A percentile compares a stretch with the other conserved stretches of the same genome.
These are phyloP conservation scores for Hephaestus fuliginosus DNA, from an alignment of 2,797 vertebrate genomes.

Conservation along the genomic window DNA sequence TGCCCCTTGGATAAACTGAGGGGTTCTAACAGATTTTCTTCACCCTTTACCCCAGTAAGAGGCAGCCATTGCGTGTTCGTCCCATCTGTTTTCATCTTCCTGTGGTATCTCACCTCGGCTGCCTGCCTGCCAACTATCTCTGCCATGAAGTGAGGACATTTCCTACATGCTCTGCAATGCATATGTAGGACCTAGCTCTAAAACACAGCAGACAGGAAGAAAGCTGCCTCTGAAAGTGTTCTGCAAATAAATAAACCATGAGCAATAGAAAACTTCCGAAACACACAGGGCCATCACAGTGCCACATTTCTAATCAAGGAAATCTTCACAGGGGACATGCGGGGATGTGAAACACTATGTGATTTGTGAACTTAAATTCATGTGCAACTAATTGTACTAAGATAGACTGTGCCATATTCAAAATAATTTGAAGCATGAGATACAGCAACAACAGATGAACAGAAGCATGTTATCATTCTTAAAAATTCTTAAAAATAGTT, in stretches of 20 bases:
- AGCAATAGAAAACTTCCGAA: neutral
- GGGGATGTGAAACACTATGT: neutral
- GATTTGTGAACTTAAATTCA: neutral
- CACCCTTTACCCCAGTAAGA: constrained; percentile 32
- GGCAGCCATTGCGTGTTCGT: constrained; percentile 25
- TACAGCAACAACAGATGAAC: neutral
- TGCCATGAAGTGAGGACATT: constrained; percentile 43
- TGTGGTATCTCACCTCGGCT: constrained; percentile 49
- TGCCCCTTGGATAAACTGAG: neutral
- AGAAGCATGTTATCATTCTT: neutral
- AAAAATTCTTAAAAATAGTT: too few species aligned
- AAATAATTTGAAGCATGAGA: neutral
- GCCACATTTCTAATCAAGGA: neutral
- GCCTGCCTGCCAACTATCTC: constrained; percentile 48
- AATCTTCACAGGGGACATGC: neutral
- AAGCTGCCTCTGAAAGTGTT: constrained; percentile 8
- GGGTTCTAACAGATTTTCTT: constrained; percentile 3
- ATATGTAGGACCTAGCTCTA: constrained; percentile 12
- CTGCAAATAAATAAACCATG: neutral
- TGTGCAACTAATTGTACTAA: neutral
- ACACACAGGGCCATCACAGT: neutral
- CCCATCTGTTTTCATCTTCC: constrained; percentile 67
- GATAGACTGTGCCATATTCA: neutral
- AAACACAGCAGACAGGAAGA: constrained; percentile 1
- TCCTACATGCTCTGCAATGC: constrained; percentile 15